Percentiles rank a stretch among this genome's conserved stretches.
phyloP scores from a whole-genome alignment of 2,888 invertebrate species.

The Apotomis betuletana region DNA sequence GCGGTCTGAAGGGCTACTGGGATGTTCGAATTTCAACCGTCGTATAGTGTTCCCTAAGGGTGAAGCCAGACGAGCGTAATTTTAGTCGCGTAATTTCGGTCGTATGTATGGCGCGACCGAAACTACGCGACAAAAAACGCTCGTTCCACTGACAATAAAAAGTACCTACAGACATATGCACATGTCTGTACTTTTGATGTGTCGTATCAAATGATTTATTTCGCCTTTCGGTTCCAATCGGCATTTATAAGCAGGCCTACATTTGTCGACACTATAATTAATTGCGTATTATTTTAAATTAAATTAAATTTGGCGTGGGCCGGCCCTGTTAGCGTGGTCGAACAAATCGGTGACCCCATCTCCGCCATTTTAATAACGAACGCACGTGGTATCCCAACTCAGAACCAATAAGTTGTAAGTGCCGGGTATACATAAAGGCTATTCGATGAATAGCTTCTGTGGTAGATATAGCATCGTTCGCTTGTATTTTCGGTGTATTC shows the following conservation, averaged over 20 bases:
- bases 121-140: no score
- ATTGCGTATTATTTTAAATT: slow-evolving; percentile 37
- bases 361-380: slow-evolving; percentile 53
- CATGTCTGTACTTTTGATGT: neutral
- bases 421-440: neutral
- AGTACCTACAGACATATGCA: neutral
- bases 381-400: slow-evolving; percentile 47
- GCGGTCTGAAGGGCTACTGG: no score
- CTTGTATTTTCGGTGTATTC: slow-evolving; percentile 22
- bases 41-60: no score
- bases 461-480: slow-evolving; percentile 51
- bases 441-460: slow-evolving; percentile 47
- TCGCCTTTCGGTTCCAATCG: slow-evolving; percentile 4
- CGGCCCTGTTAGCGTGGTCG: slow-evolving; percentile 52
- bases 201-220: slow-evolving; percentile 3
- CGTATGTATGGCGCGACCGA: no score
- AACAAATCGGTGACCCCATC: slow-evolving; percentile 76
- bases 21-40: no score
- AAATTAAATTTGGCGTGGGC: slow-evolving; percentile 40
- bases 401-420: slow-evolving; percentile 43
- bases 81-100: no score
- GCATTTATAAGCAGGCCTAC: slow-evolving; percentile 22
- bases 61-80: no score
- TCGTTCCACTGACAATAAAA: neutral
- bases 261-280: slow-evolving; percentile 33